Conservation (phyloP, 2,113 vertebrate genomes). For the Burhinus oedicnemus region DNA sequence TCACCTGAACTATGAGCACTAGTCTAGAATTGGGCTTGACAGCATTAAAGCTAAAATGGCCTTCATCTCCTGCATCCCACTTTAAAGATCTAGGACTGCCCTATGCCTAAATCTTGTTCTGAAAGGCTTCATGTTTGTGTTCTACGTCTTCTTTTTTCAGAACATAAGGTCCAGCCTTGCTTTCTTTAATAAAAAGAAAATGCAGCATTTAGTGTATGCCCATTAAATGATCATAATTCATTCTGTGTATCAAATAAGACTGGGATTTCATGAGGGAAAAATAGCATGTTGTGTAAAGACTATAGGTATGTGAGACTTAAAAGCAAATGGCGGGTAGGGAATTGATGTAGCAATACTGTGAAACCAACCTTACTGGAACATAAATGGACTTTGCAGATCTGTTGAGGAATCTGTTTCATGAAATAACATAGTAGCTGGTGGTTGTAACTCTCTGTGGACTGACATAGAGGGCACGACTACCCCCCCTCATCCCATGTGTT, state of each 20-base stretch:
- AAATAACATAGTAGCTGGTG: background rate
- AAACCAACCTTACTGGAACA: background rate
- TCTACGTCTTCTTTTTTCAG: background rate
- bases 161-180: background rate
- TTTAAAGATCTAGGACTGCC: background rate
- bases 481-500: accelerated
- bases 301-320: background rate
- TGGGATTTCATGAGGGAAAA: background rate
- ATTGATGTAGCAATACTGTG: background rate
- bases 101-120: background rate
- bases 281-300: background rate
- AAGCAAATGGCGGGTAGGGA: background rate
- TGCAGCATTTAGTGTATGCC: background rate
- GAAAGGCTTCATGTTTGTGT: background rate
- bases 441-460: background rate
- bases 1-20: background rate
- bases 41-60: background rate
- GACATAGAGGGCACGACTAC: background rate
- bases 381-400: background rate
- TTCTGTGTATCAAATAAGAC: background rate
- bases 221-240: background rate
- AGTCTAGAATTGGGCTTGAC: background rate
- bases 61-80: accelerated
- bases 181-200: background rate
- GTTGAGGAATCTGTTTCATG: background rate